Conservation (phyloP, 2,113 vertebrate genomes). For the Sander lucioperca region DNA sequence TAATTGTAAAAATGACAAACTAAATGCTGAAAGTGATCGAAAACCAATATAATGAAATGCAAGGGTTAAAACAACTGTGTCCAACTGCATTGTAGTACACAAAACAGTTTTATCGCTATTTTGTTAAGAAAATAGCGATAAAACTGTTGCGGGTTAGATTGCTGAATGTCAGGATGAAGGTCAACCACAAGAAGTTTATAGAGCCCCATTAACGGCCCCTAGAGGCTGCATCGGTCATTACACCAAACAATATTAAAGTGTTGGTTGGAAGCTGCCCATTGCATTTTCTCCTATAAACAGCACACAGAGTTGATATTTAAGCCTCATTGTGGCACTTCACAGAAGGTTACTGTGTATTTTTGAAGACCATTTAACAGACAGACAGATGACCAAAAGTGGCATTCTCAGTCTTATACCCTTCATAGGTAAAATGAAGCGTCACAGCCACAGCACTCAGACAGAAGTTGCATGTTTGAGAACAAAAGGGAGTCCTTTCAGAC, state of each 20-base stretch:
- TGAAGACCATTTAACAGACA: neutral
- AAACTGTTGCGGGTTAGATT: neutral
- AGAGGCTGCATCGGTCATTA: neutral
- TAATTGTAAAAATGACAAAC: neutral
- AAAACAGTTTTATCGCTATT: neutral
- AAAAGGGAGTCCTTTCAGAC: neutral
- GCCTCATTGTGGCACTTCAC: too few relatives aligned
- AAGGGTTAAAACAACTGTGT: neutral
- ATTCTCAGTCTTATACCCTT: too few relatives aligned
- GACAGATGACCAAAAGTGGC: neutral
- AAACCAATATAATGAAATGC: neutral
- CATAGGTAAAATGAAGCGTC: neutral
- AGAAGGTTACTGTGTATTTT: too few relatives aligned
- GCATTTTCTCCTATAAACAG: too few relatives aligned
- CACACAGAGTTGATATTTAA: too few relatives aligned
- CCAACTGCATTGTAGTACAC: neutral
- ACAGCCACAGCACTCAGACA: neutral
- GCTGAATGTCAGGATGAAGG: neutral
- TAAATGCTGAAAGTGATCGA: neutral
- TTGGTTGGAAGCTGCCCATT: too few relatives aligned
- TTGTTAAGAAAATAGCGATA: neutral
- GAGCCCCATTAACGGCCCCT: neutral
- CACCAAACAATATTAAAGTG: neutral
- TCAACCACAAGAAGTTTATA: neutral
- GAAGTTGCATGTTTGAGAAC: too few relatives aligned